Base-by-base conservation (phyloP, 2,113 vertebrate species). In the Tonatia bakeri region DNA sequence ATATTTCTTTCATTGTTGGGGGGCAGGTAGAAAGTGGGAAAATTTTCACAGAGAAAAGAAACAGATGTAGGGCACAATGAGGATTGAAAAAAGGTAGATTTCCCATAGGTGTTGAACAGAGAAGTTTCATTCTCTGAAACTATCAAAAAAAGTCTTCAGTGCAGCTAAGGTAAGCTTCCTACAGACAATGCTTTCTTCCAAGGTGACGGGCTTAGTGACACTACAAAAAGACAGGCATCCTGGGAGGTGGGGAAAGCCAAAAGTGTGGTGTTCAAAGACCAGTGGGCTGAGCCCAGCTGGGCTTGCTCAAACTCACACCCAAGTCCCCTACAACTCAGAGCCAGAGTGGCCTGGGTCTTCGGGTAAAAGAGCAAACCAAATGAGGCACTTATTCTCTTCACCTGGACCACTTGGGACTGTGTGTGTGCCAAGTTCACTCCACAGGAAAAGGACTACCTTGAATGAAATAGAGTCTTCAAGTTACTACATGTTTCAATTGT, bases 371-470 rank as follows among this genome's bases (percentile, higher is more conserved):
- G 56, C 40, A 61, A 47, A 59, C 16, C 33, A 8, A 77, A 79
- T 26, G 47, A 43, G 28, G 22, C 12, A 10, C 4, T 24, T 9
- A 31, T 11, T 5, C 15, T 36, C 33, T 50, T 7, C 7, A 40
- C 3, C 13, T 4, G 12, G 36, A 1, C 28, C 10, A 6, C 8
- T 4, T n/a, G 20, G 22, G 7, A 43, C 16, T 54, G 0, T 50
- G 4, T n/a, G 45, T n/a, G 64, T 54, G 0, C 22, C 59, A 14
- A 26, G 28, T 33, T 87, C 38, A 38, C 15, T 26, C 15, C 10
- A 3, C 19, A 50, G 24, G 47, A 93, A 82, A 50, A 45, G 10
- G 31, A 40, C 38, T 14, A 0, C 13, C 47, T 26, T 28, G 4
- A 10, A 59, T 45, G 50, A 50, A 28, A 84, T 69, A 8, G 38